Conservation (phyloP, 1,140 invertebrate species). For the Papilio helenus region DNA sequence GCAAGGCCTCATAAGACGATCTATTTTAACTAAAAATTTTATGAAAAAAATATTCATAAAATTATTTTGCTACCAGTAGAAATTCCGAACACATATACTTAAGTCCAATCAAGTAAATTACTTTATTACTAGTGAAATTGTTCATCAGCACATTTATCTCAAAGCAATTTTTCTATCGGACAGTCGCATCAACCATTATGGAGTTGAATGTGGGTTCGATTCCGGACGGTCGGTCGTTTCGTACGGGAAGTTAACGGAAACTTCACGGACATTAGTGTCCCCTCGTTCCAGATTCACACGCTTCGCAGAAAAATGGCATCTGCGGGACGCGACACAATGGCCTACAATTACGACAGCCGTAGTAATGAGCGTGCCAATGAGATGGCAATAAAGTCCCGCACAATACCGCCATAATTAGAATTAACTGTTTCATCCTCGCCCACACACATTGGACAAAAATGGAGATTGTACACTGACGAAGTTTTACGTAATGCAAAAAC, state of each 20-base stretch:
- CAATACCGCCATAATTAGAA: constrained; percentile 81
- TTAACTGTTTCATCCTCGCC: constrained; percentile 80
- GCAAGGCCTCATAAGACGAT: constrained; percentile 54
- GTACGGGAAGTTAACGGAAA: constrained; percentile 47
- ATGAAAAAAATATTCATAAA: neutral
- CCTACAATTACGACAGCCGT: constrained; percentile 68
- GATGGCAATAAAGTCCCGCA: constrained; percentile 81
- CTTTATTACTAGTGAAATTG: neutral
- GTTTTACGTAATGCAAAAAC: neutral
- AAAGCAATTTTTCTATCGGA: constrained; percentile 27
- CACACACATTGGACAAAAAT: constrained; percentile 71
- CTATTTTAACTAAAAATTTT: constrained; percentile 38
- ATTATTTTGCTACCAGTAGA: too few species aligned
- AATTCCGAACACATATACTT: neutral
- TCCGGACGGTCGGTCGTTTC: constrained; percentile 16
- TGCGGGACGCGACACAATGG: constrained; percentile 66
- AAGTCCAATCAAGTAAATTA: neutral
- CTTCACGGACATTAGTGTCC: constrained; percentile 57
- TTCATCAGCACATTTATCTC: constrained; percentile 2
- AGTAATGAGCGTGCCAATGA: constrained; percentile 78
- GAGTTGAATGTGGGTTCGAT: constrained; percentile 12
- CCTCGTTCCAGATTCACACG: constrained; percentile 73
- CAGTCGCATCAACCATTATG: constrained; percentile 23
- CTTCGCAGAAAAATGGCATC: constrained; percentile 69
- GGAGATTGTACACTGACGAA: neutral